A percentile compares a stretch with the other conserved stretches of the same genome.
Conservation (phyloP, 2,113 vertebrate genomes). For the Archilochus colubris region DNA sequence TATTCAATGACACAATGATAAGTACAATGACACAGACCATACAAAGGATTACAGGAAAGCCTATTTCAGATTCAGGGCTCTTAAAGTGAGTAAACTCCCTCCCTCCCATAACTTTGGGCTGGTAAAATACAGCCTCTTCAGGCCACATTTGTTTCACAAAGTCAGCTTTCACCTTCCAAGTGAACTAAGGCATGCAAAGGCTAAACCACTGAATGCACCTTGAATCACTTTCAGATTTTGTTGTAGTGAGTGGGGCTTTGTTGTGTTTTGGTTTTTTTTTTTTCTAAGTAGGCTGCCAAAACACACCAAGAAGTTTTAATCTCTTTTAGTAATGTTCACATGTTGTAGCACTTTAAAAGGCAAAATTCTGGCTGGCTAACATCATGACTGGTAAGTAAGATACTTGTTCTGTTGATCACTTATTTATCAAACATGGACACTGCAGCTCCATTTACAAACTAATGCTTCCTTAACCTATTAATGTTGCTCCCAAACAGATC, state of each 20-base stretch:
- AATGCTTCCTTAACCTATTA: neutral
- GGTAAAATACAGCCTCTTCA: neutral
- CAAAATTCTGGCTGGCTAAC: neutral
- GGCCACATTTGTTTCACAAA: too few species aligned
- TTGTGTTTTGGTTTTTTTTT: neutral
- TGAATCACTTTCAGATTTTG: neutral
- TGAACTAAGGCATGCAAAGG: neutral
- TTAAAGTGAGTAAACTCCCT: neutral
- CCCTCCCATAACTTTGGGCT: neutral
- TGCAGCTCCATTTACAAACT: neutral
- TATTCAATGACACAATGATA: neutral
- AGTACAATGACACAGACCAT: neutral
- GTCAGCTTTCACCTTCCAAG: neutral
- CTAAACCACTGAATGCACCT: neutral
- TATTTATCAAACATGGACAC: neutral
- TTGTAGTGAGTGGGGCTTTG: neutral
- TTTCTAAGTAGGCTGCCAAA: neutral
- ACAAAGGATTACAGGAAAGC: neutral
- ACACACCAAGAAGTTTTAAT: neutral
- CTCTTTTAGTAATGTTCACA: neutral
- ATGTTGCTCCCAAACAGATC: neutral
- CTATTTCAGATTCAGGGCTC: neutral
- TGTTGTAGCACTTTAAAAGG: neutral
- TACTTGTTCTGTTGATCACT: neutral
- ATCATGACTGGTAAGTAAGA: neutral